Base-by-base conservation (phyloP, 2,113 vertebrate genomes). In the Albula glossodonta region DNA sequence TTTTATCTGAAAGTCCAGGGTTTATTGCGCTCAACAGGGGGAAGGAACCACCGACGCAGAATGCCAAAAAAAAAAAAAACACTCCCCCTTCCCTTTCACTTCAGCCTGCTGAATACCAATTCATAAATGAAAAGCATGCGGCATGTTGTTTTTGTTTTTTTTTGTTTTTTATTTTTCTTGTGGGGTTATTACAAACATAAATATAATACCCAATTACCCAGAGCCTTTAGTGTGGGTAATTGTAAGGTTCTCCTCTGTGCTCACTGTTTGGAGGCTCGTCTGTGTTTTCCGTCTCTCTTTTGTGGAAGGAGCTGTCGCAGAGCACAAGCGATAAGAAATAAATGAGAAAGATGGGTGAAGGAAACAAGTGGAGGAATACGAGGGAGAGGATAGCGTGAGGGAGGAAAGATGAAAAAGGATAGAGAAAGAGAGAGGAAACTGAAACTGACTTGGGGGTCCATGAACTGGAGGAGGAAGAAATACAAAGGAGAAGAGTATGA, bases 11-110 rank as follows among this genome's bases (percentile, higher is more conserved):
- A 74, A 25, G 63, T 51, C 60, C 83, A 11, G 22, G 83, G 83
- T 74, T 84, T 84, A 84, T 60, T 25, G 63, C 48, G 19, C 83
- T 84, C 83, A 84, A 25, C 83, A 25, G 83, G 83, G 63, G 49
- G 60, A 51, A 19, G 1, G 2, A 57, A 74, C 60, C 63, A 84
- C 60, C 60, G 31, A 41, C 31, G 31, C 63, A 7, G 22, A 53
- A 84, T 70, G 60, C 70, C 63, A 70, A 84, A 84, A 84, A 77
- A 77, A 57, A 19, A 19, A 22, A 19, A 19, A 41, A 41, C 31
- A 41, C 31, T 41, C 31, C 31, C 31, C 31, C 31, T 1, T 41
- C 31, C 31, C 31, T 41, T 41, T 41, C 31, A 41, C 31, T 41
- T 41, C 31, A 41, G 31, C 31, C 31, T 41, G 31, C 31, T 1